A percentile compares a stretch with the other conserved stretches of the same genome.
Conservation (phyloP, 2,797 vertebrate species). For the Falco rusticolus region DNA sequence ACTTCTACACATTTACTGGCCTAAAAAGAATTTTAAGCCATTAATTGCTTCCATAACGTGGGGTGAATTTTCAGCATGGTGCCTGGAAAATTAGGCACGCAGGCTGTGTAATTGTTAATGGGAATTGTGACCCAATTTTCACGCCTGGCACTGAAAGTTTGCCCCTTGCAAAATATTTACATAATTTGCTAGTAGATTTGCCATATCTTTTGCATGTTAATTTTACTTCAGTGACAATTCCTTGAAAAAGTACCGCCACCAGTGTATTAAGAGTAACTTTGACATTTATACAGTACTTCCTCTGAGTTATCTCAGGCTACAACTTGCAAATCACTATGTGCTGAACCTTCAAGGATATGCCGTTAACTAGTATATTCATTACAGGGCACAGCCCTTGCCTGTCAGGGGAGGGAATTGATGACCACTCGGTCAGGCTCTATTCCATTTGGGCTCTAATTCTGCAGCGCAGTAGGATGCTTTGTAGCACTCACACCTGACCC, state of each 20-base stretch:
- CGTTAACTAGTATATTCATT: slow-evolving; percentile 5
- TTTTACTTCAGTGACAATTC: slow-evolving; percentile 62
- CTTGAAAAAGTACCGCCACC: slow-evolving; percentile 50
- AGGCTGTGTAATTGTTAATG: slow-evolving; percentile 73
- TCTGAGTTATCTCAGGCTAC: slow-evolving; percentile 53
- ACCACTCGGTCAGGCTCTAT: not conserved
- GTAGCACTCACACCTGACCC: slow-evolving; percentile 21
- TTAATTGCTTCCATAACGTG: slow-evolving; percentile 72
- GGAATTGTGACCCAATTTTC: slow-evolving; percentile 75
- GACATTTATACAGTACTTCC: slow-evolving; percentile 57
- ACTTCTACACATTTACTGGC: slow-evolving; percentile 66
- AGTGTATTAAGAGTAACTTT: slow-evolving; percentile 48
- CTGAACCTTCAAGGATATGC: slow-evolving; percentile 10
- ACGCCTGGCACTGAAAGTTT: slow-evolving; percentile 72
- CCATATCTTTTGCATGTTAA: slow-evolving; percentile 68
- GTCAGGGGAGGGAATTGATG: slow-evolving; percentile 23
- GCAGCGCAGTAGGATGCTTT: not conserved
- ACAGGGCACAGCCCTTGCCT: not conserved
- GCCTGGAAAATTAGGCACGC: slow-evolving; percentile 73
- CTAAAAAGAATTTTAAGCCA: slow-evolving; percentile 73
- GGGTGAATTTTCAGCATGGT: slow-evolving; percentile 72
- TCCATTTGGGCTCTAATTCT: slow-evolving; percentile 4
- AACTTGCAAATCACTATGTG: slow-evolving; percentile 40
- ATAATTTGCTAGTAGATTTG: slow-evolving; percentile 69
- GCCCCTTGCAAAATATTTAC: slow-evolving; percentile 74